Percentiles rank a stretch among this genome's conserved stretches.
Evolutionary conservation across 2,888 invertebrate species (phyloP).

Genomic region (Xylota segnis): DNA sequence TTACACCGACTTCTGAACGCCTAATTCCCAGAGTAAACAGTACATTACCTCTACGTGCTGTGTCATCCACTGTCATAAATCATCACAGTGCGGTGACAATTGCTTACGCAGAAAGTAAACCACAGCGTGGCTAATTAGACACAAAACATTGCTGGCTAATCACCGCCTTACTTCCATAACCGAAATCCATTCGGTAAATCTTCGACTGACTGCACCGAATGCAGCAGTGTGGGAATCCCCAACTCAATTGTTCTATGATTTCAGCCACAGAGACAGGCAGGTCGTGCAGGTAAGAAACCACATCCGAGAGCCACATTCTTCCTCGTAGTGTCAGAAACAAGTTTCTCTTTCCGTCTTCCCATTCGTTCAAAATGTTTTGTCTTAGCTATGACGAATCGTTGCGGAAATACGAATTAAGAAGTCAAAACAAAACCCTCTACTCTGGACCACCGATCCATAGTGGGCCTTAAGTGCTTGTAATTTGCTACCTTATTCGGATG

Average conservation of each 20-base stretch:
- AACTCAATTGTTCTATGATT: conserved; percentile 22
- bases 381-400: conserved; percentile 25
- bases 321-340: conserved; percentile 17
- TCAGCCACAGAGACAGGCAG: too few relatives aligned
- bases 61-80: conserved; percentile 25
- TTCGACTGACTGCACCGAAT: not conserved
- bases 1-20: not conserved
- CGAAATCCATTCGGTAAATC: too few relatives aligned
- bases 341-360: not conserved
- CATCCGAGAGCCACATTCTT: conserved; percentile 46
- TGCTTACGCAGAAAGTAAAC: not conserved
- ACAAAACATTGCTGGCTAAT: not conserved
- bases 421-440: not conserved
- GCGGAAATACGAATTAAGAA: conserved; percentile 50
- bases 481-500: conserved; percentile 43
- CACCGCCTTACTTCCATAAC: too few relatives aligned
- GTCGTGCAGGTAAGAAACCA: conserved; percentile 26
- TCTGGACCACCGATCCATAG: conserved; percentile 45
- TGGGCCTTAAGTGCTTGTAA: conserved; percentile 49
- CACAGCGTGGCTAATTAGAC: conserved; percentile 12
- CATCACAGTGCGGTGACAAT: too few relatives aligned
- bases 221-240: conserved; percentile 31
- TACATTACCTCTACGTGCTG: conserved; percentile 12
- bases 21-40: conserved; percentile 26
- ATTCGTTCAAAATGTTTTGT: not conserved